A percentile compares a stretch with the other conserved stretches of the same genome.
These are phyloP conservation scores for Cydia splendana DNA, from an alignment of 1,140 invertebrate species.

Conservation along the genomic window DNA sequence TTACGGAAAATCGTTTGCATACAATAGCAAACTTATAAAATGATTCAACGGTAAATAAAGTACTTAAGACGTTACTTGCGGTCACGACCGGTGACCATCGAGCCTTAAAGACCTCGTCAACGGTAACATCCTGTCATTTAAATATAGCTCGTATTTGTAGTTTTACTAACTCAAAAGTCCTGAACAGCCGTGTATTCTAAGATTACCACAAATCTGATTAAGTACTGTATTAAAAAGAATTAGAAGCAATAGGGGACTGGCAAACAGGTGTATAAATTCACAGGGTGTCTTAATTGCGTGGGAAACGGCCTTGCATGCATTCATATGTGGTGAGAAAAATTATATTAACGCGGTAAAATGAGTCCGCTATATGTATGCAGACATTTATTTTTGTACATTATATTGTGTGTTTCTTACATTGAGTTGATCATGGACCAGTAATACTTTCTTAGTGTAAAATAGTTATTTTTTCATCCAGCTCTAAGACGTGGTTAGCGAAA, in stretches of 20 bases:
- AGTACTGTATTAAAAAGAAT: no score
- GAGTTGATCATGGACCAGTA: not conserved
- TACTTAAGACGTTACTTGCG: slow-evolving; percentile 34
- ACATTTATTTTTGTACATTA: not conserved
- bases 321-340: slow-evolving; percentile 3
- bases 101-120: not conserved
- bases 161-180: not conserved
- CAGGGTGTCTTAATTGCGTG: slow-evolving; percentile 1
- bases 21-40: slow-evolving; percentile 40
- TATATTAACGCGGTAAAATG: not conserved
- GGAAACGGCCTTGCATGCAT: not conserved
- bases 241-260: not conserved
- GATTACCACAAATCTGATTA: not conserved
- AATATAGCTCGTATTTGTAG: not conserved
- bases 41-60: slow-evolving; percentile 42
- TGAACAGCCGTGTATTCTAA: not conserved
- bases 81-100: slow-evolving; percentile 11
- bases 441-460: not conserved
- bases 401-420: not conserved
- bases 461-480: no score
- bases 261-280: not conserved
- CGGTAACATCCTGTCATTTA: not conserved
- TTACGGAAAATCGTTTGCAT: slow-evolving; percentile 39
- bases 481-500: no score
- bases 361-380: not conserved